These are phyloP conservation scores for Gibbula magus DNA, from an alignment of 2,888 invertebrate species.

Conservation along the genomic window DNA sequence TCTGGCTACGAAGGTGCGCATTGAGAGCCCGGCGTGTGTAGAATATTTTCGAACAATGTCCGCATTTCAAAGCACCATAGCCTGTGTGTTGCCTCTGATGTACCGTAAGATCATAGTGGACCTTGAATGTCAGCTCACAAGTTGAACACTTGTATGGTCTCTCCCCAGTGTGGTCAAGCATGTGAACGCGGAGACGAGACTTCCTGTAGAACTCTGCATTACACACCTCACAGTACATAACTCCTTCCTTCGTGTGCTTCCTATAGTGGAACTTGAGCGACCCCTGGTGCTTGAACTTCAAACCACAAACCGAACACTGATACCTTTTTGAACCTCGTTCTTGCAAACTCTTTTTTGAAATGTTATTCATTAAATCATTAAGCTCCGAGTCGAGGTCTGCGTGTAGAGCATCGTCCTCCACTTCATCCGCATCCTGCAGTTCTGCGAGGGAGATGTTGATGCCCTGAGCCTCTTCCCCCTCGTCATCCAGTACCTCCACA, in stretches of 20 bases:
- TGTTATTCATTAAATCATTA: neutral
- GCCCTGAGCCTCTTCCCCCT: neutral
- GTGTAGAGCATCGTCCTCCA: neutral
- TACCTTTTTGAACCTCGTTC: neutral
- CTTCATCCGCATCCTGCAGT: neutral
- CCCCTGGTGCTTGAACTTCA: neutral
- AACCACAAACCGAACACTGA: neutral
- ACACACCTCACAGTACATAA: neutral
- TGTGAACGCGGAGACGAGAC: neutral
- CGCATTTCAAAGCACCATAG: neutral
- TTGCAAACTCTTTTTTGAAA: neutral
- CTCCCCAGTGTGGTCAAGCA: conserved; percentile 2
- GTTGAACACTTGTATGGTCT: neutral
- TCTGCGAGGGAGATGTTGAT: neutral
- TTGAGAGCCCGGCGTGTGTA: conserved; percentile 3
- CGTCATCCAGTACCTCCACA: neutral
- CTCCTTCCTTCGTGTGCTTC: neutral
- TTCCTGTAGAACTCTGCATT: neutral
- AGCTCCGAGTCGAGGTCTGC: neutral
- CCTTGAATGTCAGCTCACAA: neutral
- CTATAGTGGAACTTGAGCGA: neutral
- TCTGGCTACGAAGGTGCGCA: neutral
- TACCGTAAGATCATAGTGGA: neutral
- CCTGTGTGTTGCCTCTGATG: conserved; percentile 8
- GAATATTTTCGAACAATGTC: neutral